Evolutionary conservation across 2,113 vertebrate species (phyloP), one percentile per base, ranked within the genome.

Genomic region (Oplegnathus fasciatus): DNA sequence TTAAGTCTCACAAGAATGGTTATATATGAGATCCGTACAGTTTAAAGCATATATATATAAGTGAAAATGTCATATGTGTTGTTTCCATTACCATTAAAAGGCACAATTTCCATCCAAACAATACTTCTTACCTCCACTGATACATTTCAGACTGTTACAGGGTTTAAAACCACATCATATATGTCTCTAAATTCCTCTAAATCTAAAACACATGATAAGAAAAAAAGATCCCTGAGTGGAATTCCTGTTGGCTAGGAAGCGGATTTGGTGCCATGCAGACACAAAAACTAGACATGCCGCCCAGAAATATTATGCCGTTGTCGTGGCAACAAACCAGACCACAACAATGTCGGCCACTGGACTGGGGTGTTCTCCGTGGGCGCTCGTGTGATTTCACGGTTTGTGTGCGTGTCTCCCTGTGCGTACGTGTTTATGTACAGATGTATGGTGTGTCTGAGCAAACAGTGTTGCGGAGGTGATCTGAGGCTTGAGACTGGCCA

Each of bases 141-240:
- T 57, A 61, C 46, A 60, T 78, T 66, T 87, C 80, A 78, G 67
- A 68, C 40, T 5, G 42, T 60, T 55, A 58, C 9, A 64, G 17
- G 67, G 70, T 52, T 75, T 82, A 60, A 80, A 55, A 69, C 82
- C 74, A 54, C 82, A 75, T 85, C 81, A 65, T 71, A 73, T 79
- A 86, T 24, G 70, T 89, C 70, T 76, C 78, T 30, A 37, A 52
- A 80, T 62, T 88, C 77, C 52, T 80, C 58, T 34, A 89, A 91
- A 93, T 91, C 79, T 78, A 82, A 90, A 93, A 89, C 93, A 93
- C 90, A 80, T 91, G 86, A 93, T 78, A 64, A 86, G 75, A 37
- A 70, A 28, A 60, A 80, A 60, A 55, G 46, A 58, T 77, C 78
- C 22, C 32, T 62, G 44, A 70, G 32, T 61, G 82, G 60, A 78